Conservation (phyloP, 2,888 invertebrate species). For the Brachynemurus nebulosus region DNA sequence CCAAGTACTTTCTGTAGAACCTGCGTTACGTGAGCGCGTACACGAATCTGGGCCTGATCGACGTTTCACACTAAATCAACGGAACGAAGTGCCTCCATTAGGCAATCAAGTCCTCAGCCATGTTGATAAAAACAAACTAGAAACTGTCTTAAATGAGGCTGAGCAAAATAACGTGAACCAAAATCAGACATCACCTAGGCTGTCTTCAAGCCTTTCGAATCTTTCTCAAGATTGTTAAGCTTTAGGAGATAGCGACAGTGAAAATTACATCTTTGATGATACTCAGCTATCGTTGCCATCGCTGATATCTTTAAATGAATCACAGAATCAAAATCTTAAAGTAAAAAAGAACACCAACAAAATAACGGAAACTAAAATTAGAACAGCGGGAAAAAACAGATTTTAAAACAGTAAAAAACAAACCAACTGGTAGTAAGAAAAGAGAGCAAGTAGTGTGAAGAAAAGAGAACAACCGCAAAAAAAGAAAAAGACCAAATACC, state of each 20-base stretch:
- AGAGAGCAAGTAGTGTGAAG: not conserved
- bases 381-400: not conserved
- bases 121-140: not conserved
- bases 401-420: not conserved
- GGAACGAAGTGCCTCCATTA: no score
- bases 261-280: not conserved
- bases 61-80: no score
- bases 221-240: not conserved
- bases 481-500: not conserved
- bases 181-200: not conserved
- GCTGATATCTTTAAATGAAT: not conserved
- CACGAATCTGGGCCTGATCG: no score
- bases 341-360: not conserved
- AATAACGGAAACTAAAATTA: not conserved
- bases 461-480: not conserved
- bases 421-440: not conserved
- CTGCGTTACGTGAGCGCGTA: no score
- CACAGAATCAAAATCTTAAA: not conserved
- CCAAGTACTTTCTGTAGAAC: no score
- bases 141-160: not conserved
- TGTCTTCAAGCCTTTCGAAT: not conserved
- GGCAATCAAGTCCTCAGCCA: no score
- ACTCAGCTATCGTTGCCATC: not conserved
- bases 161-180: not conserved
- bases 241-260: not conserved